Evolutionary conservation across 2,888 invertebrate genomes (phyloP), one percentile per base, ranked within the genome.

Genomic region (Tetrapedia diversipes): DNA sequence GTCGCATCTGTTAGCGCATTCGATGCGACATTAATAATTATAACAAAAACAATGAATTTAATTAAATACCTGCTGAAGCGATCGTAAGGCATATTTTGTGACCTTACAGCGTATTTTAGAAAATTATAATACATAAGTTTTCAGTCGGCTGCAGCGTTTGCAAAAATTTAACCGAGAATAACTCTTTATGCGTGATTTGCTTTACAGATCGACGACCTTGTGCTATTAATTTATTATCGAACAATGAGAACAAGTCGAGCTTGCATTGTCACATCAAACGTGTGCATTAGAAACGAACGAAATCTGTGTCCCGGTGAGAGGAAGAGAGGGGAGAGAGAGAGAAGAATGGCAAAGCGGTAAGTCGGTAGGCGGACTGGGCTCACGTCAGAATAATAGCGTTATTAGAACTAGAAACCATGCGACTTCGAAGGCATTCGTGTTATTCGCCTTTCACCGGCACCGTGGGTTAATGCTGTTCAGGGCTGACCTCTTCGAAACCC

Each of bases 361-460:
- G 57, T 39, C 54, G 34, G 73, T 76, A 61, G 65, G 73, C 65
- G 61, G 61, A 74, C 74, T 24, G 41, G 72, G 53, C 37, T 64
- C 47, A 60, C 68, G 77, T 77, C 69, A 67, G 70, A 80, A 77
- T 77, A 82, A 80, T 82, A 69, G 77, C 76, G 74, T 80, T 82
- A 82, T 83, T 82, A 77, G 77, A 78, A 69, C 61, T 70, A 70
- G 72, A 82, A 78, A 83, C 79, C 72, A 76, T 71, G 80, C 66
- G 82, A 82, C 82, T 83, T 64, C 59, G 54, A 61, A 77, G 78
- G 79, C 59, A 83, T 73, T 78, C 73, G 75, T 60, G 76, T 77
- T 82, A 82, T 76, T 82, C 75, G 77, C 83, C 83, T 83, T 83
- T 83, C 83, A 82, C 82, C 68, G 61, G 68, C 66, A 54, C 65